Percentiles rank a stretch among this genome's conserved stretches.
phyloP scores from a whole-genome alignment of 2,113 vertebrate species.

The Calypte anna region DNA sequence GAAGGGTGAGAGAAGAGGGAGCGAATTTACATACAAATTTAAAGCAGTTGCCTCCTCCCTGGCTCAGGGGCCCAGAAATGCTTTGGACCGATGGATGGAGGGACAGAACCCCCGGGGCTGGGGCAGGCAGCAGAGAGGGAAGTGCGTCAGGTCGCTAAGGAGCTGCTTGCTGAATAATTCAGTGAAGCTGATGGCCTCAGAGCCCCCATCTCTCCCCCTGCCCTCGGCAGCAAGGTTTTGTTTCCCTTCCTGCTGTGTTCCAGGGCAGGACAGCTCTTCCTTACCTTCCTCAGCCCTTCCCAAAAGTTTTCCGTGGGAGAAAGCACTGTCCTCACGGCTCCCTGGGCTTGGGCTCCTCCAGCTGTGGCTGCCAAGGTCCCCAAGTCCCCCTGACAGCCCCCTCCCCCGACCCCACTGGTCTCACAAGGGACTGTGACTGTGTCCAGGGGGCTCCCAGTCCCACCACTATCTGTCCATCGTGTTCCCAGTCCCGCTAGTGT shows the following conservation, averaged over 20 bases:
- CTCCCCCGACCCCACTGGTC: rapidly evolving
- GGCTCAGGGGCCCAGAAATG: not conserved
- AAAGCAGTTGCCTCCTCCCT: not conserved
- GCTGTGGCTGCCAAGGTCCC: not conserved
- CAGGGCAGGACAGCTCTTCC: rapidly evolving
- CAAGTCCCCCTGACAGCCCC: too few species aligned
- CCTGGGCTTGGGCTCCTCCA: too few species aligned
- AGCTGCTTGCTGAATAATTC: not conserved
- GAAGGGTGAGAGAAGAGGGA: not conserved
- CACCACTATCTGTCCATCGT: too few species aligned
- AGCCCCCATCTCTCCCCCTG: not conserved
- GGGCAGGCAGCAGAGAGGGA: not conserved
- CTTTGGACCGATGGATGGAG: rapidly evolving
- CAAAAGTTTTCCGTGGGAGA: rapidly evolving
- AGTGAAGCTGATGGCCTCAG: not conserved
- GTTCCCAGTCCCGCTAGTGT: too few species aligned
- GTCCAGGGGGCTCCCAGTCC: too few species aligned
- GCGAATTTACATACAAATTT: not conserved
- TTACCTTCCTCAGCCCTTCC: not conserved
- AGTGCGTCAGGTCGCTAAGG: not conserved
- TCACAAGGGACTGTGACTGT: not conserved
- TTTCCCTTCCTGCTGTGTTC: not conserved
- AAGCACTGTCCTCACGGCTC: rapidly evolving
- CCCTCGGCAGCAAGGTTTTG: rapidly evolving
- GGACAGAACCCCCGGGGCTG: rapidly evolving